Conservation (phyloP, 2,113 vertebrate species). For the Spizaetus ornatus region DNA sequence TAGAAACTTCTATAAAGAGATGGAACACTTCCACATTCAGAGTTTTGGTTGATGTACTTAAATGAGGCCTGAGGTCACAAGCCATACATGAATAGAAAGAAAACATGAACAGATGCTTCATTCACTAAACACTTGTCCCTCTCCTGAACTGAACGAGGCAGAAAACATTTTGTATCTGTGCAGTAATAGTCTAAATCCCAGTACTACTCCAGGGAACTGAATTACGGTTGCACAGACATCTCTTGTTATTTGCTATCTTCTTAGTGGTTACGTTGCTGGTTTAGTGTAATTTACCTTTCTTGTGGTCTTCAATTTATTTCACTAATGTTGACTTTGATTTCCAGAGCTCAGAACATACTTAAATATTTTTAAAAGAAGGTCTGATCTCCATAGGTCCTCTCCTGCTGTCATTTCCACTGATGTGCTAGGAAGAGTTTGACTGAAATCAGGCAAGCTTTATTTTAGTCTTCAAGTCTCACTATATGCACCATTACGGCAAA, state of each 20-base stretch:
- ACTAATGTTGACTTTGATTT: neutral
- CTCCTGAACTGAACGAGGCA: neutral
- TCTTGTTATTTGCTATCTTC: neutral
- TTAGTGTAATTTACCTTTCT: neutral
- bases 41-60: neutral
- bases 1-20: neutral
- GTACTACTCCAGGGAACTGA: neutral
- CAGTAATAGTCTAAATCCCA: neutral
- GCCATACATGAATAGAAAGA: neutral
- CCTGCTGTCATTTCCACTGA: neutral
- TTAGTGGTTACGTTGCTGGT: neutral
- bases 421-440: neutral
- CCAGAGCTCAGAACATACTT: neutral
- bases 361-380: neutral
- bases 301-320: neutral
- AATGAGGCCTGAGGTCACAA: neutral
- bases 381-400: neutral
- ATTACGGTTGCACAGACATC: neutral
- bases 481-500: neutral
- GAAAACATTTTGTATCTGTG: neutral
- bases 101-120: neutral
- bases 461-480: neutral
- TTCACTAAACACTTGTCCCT: neutral
- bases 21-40: neutral
- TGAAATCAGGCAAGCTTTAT: neutral